phyloP scores from a whole-genome alignment of 2,113 vertebrate species.

The Antidorcas marsupialis region DNA sequence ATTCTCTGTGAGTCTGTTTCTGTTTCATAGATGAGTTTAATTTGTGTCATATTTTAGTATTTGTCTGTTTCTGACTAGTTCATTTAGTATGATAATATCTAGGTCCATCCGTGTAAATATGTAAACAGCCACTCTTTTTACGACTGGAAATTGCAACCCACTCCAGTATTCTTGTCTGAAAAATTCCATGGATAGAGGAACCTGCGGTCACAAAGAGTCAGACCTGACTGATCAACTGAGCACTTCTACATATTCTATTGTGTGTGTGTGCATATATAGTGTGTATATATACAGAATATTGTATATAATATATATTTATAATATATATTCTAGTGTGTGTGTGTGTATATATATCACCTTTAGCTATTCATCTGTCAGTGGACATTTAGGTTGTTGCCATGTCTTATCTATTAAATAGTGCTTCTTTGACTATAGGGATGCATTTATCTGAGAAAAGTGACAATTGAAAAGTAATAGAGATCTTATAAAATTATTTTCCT shows the following conservation, averaged over 20 bases:
- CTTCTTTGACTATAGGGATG: neutral
- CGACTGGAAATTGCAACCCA: neutral
- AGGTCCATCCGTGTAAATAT: neutral
- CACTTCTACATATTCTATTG: neutral
- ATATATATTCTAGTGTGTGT: neutral
- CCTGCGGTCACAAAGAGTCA: neutral
- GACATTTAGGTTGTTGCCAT: neutral
- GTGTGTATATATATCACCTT: neutral
- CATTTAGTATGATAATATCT: neutral
- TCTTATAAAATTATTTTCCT: neutral
- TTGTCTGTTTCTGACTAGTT: neutral
- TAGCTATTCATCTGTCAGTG: neutral
- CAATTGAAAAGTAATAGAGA: neutral
- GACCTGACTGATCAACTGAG: neutral
- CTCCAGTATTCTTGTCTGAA: neutral
- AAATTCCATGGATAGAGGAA: neutral
- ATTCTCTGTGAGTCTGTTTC: neutral
- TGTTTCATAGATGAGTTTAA: neutral
- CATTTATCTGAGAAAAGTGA: neutral
- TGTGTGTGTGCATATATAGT: neutral
- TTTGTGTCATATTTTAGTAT: neutral
- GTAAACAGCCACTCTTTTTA: neutral
- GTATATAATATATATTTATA: neutral
- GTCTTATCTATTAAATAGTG: neutral
- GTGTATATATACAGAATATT: neutral